Base-by-base conservation (phyloP, 2,888 invertebrate genomes). In the Clivina fossor region DNA sequence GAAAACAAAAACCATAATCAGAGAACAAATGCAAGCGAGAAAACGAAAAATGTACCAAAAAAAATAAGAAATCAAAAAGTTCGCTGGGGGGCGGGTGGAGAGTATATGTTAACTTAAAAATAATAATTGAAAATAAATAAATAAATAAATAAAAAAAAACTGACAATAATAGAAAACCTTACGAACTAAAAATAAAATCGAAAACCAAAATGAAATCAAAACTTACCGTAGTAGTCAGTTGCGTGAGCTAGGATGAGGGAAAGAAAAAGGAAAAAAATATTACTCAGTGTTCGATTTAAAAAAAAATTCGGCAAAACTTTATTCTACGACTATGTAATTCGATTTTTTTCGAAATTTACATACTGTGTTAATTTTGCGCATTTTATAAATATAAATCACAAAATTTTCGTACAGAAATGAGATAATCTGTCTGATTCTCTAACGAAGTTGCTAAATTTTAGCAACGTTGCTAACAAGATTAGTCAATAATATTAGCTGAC, bases 181-280 rank as follows among this genome's bases (percentile, higher is more conserved):
- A 56, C 51, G 46, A 50, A 56, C 54, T 47, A 61, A 58, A 56
- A 37, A 46, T 54, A 56, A 41, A 37, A 59, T 38, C n/a, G 57
- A 59, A 70, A 68, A 72, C 73, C 68, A 79, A 79, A 81, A 79
- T 80, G 82, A 80, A 84, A 84, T 80, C 82, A 82, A 82, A 84
- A 93, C 95, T 94, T 92, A 96, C 95, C 95, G 92, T 95, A 95
- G 82, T 95, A 95, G 83, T 94, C 95, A 84, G 94, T 91, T 76
- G 93, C 91, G 86, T 93, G 93, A 81, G 93, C 94, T 92, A 78
- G 69, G 65, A 63, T 65, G 69, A n/a, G n/a, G n/a, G n/a, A n/a
- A n/a, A n/a, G 71, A 69, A 68, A 68, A 69, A 70, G 71, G 66
- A 72, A 71, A 69, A 72, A 69, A 69, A 67, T 64, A 67, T 65